Conservation (phyloP, 2,797 vertebrate genomes). For the Intellagama lesueurii region DNA sequence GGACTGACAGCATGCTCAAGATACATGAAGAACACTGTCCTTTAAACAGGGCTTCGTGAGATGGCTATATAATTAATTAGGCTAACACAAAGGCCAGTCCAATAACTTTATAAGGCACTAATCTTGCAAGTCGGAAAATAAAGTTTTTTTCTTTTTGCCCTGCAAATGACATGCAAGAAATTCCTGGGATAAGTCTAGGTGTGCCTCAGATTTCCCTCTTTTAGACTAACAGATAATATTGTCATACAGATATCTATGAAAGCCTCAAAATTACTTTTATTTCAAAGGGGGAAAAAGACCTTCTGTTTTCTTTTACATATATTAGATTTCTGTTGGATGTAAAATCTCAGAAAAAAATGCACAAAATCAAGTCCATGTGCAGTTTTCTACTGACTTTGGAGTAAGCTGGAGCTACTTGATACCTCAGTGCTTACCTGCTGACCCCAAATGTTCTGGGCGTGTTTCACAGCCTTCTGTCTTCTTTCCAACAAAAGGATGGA, state of each 20-base stretch:
- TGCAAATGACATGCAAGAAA: conserved; percentile 16
- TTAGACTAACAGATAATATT: not conserved
- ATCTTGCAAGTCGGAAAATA: conserved; percentile 26
- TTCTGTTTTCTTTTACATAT: conserved; percentile 23
- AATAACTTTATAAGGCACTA: not conserved
- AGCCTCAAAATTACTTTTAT: not conserved
- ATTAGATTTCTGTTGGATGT: conserved; percentile 93
- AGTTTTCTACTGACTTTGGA: conserved; percentile 95
- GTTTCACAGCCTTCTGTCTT: conserved; percentile 97
- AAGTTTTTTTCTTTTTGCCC: not conserved
- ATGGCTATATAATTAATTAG: conserved; percentile 10
- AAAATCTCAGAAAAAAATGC: conserved; percentile 87
- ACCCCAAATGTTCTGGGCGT: conserved; percentile 92
- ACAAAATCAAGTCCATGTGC: conserved; percentile 93
- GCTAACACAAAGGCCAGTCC: not conserved
- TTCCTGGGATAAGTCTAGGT: not conserved
- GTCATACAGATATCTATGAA: not conserved
- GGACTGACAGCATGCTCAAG: not conserved
- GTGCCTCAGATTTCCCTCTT: not conserved
- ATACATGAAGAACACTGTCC: conserved; percentile 1
- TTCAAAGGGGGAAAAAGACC: conserved; percentile 30
- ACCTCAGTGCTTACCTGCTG: conserved; percentile 94
- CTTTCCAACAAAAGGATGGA: conserved; percentile 94
- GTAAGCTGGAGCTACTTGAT: conserved; percentile 97
- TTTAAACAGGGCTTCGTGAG: not conserved